Evolutionary conservation across 1,140 invertebrate species (phyloP).

Genomic region (Colletes gigas): DNA sequence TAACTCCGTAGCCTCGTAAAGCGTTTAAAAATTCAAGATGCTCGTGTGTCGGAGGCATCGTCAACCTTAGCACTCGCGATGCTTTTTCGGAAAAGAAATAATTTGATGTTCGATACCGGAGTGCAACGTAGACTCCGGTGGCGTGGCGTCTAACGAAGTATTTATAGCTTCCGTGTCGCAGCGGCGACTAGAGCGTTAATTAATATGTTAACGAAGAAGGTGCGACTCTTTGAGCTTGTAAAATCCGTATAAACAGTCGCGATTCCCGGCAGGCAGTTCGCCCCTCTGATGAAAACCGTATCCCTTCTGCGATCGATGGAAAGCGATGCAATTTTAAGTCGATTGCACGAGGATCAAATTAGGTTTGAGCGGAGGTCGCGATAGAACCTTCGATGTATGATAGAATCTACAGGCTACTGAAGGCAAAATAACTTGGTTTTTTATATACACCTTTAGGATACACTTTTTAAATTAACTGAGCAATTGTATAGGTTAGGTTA

Average conservation of each 20-base stretch:
- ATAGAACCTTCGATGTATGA: not conserved
- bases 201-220: conserved; percentile 59
- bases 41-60: not conserved
- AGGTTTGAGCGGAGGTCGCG: not conserved
- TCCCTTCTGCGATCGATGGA: not conserved
- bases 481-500: too few relatives aligned
- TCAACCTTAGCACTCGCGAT: not conserved
- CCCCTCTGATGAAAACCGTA: not conserved
- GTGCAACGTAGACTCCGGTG: conserved; percentile 26
- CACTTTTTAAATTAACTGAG: too few relatives aligned
- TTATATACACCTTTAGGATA: too few relatives aligned
- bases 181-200: conserved; percentile 49
- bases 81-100: not conserved
- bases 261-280: conserved; percentile 1
- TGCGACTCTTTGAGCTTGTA: conserved; percentile 18
- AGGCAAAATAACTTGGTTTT: too few relatives aligned
- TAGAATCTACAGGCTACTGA: not conserved
- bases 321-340: conserved; percentile 11
- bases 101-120: conserved; percentile 15
- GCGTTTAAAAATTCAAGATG: conserved; percentile 8
- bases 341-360: not conserved
- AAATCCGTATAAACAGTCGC: conserved; percentile 49
- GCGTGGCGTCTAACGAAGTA: conserved; percentile 38
- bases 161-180: conserved; percentile 33
- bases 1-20: too few relatives aligned